phyloP scores from a whole-genome alignment of 2,888 invertebrate genomes.

The Dryococelus australis region DNA sequence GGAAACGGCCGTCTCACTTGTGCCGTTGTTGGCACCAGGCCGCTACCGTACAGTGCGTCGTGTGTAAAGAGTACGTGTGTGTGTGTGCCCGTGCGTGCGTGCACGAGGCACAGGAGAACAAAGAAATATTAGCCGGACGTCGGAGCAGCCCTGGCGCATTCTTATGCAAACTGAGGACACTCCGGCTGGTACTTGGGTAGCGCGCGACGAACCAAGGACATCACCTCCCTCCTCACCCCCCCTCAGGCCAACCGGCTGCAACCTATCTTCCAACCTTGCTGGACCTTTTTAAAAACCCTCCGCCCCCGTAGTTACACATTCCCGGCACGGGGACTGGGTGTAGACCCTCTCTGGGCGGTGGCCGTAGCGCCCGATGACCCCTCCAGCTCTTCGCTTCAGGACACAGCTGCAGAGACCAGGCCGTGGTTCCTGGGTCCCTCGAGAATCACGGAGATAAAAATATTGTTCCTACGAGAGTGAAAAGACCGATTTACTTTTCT shows the following conservation, averaged over 20 bases:
- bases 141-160: not conserved
- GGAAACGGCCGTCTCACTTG: too few species aligned
- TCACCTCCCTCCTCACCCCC: not conserved
- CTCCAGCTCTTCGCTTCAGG: not conserved
- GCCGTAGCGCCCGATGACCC: not conserved
- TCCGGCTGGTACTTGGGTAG: constrained; percentile 4
- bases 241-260: not conserved
- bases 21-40: not conserved
- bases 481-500: too few species aligned
- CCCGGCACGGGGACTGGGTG: not conserved
- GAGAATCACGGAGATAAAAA: too few species aligned
- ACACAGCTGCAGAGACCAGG: not conserved
- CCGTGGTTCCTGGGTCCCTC: too few species aligned
- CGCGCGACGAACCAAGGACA: not conserved
- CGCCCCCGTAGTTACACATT: not conserved
- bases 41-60: not conserved
- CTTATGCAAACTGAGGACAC: constrained; percentile 20
- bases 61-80: constrained; percentile 10
- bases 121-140: constrained; percentile 30
- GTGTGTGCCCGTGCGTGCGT: not conserved
- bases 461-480: too few species aligned
- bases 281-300: not conserved
- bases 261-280: not conserved
- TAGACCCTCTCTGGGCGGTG: not conserved
- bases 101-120: not conserved